Percentiles rank a stretch among this genome's conserved stretches.
phyloP scores from a whole-genome alignment of 2,797 vertebrate genomes.

The Eulemur mongoz region DNA sequence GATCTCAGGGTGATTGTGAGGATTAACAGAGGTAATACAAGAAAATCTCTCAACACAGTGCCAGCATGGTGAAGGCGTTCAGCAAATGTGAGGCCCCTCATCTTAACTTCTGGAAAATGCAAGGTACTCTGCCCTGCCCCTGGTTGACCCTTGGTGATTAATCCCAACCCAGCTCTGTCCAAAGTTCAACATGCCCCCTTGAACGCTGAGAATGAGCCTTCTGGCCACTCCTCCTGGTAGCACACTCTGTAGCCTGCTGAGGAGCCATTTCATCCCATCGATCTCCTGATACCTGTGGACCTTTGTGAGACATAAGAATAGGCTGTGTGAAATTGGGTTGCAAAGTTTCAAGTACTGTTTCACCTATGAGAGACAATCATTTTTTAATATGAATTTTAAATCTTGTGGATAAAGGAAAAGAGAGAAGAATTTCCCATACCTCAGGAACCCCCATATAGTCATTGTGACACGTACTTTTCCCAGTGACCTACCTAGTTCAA shows the following conservation, averaged over 20 bases:
- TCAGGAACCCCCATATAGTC: not conserved
- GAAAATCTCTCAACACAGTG: not conserved
- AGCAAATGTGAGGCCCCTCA: not conserved
- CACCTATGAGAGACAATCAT: not conserved
- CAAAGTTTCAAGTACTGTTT: not conserved
- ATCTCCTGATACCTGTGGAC: too few species aligned
- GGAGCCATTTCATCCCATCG: not conserved
- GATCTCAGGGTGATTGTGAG: not conserved
- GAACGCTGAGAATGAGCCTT: not conserved
- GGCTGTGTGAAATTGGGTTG: not conserved
- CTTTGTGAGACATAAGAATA: not conserved
- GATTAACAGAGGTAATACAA: not conserved
- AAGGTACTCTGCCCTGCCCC: not conserved
- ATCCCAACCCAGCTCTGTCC: not conserved
- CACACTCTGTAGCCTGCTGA: not conserved
- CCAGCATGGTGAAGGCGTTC: not conserved
- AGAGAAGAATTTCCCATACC: not conserved
- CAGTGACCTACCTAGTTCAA: not conserved
- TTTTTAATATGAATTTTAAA: not conserved
- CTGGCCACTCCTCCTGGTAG: not conserved
- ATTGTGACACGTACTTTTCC: not conserved
- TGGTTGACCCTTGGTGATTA: not conserved
- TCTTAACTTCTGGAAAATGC: not conserved
- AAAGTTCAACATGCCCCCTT: not conserved
- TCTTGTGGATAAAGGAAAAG: not conserved